Percentiles rank a stretch among this genome's conserved stretches.
These are phyloP conservation scores for Archaeoteleia sp. DNA, from an alignment of 2,888 invertebrate genomes.

Conservation along the genomic window DNA sequence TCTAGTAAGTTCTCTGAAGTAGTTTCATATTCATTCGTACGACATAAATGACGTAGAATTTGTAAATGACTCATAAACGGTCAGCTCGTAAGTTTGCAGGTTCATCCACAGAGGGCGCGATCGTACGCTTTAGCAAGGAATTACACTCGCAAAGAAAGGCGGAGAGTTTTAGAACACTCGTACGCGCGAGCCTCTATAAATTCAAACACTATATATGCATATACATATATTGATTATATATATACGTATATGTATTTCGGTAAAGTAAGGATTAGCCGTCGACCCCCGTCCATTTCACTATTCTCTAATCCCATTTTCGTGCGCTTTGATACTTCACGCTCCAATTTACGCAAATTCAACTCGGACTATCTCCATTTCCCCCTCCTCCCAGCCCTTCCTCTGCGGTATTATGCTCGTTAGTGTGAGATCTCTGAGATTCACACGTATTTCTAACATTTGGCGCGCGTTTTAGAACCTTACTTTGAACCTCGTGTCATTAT, in stretches of 20 bases:
- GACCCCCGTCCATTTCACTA: conserved; percentile 62
- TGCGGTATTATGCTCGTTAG: conserved; percentile 10
- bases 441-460: not conserved
- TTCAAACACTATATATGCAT: conserved; percentile 69
- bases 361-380: conserved; percentile 6
- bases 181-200: conserved; percentile 56
- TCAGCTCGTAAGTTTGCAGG: conserved; percentile 19
- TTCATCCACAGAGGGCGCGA: conserved; percentile 42
- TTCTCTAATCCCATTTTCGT: conserved; percentile 31
- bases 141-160: conserved; percentile 20
- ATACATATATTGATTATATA: conserved; percentile 64
- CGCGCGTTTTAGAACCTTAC: conserved; percentile 4
- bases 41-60: conserved; percentile 59
- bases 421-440: conserved; percentile 7
- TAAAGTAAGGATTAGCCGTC: conserved; percentile 66
- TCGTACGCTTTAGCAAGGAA: conserved; percentile 35
- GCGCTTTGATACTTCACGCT: conserved; percentile 12
- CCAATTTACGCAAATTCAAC: conserved; percentile 9
- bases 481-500: no score
- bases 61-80: conserved; percentile 46
- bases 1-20: conserved; percentile 61
- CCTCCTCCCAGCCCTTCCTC: conserved; percentile 12
- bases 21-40: conserved; percentile 68
- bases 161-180: conserved; percentile 35
- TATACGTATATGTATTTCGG: conserved; percentile 70